A percentile compares a stretch with the other conserved stretches of the same genome.
Conservation (phyloP, 2,888 invertebrate genomes). For the Nephrotoma flavescens region DNA sequence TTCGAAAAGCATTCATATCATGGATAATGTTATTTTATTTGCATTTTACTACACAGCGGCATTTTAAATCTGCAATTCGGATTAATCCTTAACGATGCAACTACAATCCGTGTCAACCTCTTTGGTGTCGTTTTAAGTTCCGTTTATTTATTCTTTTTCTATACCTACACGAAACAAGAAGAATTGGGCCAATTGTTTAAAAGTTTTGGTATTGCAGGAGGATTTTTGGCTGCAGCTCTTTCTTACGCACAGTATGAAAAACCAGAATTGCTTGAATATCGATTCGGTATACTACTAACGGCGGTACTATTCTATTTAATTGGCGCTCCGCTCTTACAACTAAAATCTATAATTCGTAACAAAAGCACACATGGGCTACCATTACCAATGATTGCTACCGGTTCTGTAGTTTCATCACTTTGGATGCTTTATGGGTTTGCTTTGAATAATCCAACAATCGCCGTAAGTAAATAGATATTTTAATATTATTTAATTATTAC, state of each 20-base stretch:
- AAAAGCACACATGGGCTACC: constrained; percentile 78
- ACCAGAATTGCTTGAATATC: constrained; percentile 44
- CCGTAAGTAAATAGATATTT: constrained; percentile 18
- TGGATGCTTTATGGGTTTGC: constrained; percentile 29
- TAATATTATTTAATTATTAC: background rate
- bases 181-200: constrained; percentile 38
- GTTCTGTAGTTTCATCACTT: constrained; percentile 47
- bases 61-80: constrained; percentile 64
- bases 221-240: constrained; percentile 42
- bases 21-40: background rate
- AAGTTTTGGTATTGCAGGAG: constrained; percentile 36
- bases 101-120: constrained; percentile 65
- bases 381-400: constrained; percentile 73
- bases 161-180: constrained; percentile 40
- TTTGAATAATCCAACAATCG: constrained; percentile 23
- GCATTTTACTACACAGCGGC: constrained; percentile 36
- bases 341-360: constrained; percentile 62
- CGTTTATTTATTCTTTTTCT: constrained; percentile 51
- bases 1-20: background rate
- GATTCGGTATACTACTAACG: constrained; percentile 58
- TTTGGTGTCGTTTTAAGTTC: constrained; percentile 56
- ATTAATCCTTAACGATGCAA: constrained; percentile 51
- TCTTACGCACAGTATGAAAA: constrained; percentile 51
- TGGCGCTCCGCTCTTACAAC: constrained; percentile 51
- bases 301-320: constrained; percentile 48